These are phyloP conservation scores for Todiramphus saurophagus DNA, from an alignment of 2,113 vertebrate species.

Conservation along the genomic window DNA sequence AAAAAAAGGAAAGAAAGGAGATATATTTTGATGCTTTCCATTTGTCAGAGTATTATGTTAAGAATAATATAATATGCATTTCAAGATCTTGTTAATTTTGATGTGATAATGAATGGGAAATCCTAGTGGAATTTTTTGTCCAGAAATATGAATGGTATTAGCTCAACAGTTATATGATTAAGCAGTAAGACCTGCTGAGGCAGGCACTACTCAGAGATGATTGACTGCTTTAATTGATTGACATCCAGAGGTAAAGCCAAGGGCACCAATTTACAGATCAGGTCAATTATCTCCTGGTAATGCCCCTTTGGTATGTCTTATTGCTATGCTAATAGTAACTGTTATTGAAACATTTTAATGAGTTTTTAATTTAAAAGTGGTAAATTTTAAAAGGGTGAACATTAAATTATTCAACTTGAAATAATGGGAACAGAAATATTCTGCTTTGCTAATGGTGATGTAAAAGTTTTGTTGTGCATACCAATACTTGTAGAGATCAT, in stretches of 20 bases:
- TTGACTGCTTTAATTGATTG: slow-evolving; percentile 73
- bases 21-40: slow-evolving; percentile 44
- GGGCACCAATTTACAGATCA: slow-evolving; percentile 64
- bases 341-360: slow-evolving; percentile 65
- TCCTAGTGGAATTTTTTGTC: slow-evolving; percentile 69
- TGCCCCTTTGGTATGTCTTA: slow-evolving; percentile 66
- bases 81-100: slow-evolving; percentile 68
- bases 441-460: slow-evolving; percentile 26
- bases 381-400: slow-evolving; percentile 60
- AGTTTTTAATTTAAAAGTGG: slow-evolving; percentile 67
- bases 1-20: not conserved
- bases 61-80: slow-evolving; percentile 42
- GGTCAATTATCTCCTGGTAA: slow-evolving; percentile 65
- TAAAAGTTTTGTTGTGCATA: slow-evolving; percentile 54
- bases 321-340: slow-evolving; percentile 62
- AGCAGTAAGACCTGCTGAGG: slow-evolving; percentile 56
- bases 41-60: slow-evolving; percentile 50
- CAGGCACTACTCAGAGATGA: slow-evolving; percentile 1
- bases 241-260: slow-evolving; percentile 61
- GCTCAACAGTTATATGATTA: slow-evolving; percentile 63
- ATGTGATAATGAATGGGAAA: slow-evolving; percentile 64
- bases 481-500: not conserved
- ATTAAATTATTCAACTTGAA: slow-evolving; percentile 60
- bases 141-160: slow-evolving; percentile 65
- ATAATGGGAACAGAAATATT: slow-evolving; percentile 23